Evolutionary conservation across 2,113 vertebrate genomes (phyloP).

Genomic region (Labrus mixtus): DNA sequence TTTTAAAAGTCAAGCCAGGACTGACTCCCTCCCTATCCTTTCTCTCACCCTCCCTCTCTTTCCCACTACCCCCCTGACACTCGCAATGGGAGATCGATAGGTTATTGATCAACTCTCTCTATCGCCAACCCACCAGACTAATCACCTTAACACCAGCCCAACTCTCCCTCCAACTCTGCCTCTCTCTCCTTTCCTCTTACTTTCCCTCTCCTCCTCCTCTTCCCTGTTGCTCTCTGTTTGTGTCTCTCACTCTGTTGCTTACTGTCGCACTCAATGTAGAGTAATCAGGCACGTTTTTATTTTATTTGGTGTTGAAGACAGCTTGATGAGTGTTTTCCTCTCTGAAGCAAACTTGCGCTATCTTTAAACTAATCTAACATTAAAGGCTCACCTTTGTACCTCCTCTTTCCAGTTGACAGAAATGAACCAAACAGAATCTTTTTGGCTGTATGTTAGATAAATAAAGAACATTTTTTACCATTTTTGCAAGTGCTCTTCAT

Average conservation of each 20-base stretch:
- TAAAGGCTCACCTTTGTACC: constrained; percentile 4
- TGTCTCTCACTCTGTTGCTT: constrained; percentile 52
- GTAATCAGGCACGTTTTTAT: constrained; percentile 38
- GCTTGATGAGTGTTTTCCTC: constrained; percentile 40
- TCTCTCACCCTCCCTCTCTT: constrained; percentile 76
- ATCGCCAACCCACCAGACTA: constrained; percentile 90
- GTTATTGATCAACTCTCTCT: constrained; percentile 90
- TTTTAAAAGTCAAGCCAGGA: constrained; percentile 88
- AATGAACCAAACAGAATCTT: constrained; percentile 32
- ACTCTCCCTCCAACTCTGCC: constrained; percentile 68
- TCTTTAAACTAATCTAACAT: constrained; percentile 43
- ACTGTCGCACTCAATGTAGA: constrained; percentile 51
- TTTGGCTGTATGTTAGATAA: constrained; percentile 25
- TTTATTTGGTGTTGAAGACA: constrained; percentile 22
- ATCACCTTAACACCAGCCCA: constrained; percentile 87
- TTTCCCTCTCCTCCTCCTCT: constrained; percentile 21
- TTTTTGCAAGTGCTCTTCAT: constrained; percentile 52
- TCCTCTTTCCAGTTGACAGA: constrained; percentile 29
- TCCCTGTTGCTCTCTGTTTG: constrained; percentile 69
- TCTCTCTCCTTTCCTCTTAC: constrained; percentile 49
- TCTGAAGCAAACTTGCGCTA: constrained; percentile 28
- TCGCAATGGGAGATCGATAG: constrained; percentile 85
- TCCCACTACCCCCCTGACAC: constrained; percentile 85
- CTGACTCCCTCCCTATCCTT: constrained; percentile 79
- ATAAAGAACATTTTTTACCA: constrained; percentile 42